Evolutionary conservation across 2,888 invertebrate species (phyloP).

Genomic region (Eudasyphora cyanicolor): DNA sequence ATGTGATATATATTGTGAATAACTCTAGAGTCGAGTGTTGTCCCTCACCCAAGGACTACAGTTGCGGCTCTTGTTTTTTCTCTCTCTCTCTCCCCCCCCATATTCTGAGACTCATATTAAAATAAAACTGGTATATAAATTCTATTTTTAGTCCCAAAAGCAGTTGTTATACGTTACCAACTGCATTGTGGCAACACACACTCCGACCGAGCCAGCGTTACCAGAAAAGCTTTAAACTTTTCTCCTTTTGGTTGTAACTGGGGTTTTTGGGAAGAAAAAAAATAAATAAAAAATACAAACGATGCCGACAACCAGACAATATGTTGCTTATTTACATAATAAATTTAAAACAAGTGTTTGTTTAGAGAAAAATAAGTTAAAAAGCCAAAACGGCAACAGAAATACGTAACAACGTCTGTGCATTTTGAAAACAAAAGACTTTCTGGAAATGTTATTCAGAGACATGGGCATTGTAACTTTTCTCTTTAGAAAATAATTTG

Average conservation of each 20-base stretch:
- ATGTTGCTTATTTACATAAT: slow-evolving; percentile 59
- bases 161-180: not conserved
- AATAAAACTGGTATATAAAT: not conserved
- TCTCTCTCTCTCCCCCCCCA: no score
- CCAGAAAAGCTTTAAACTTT: not conserved
- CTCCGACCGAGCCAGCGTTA: not conserved
- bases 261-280: not conserved
- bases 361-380: not conserved
- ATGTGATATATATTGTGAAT: slow-evolving; percentile 49
- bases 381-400: not conserved
- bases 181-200: not conserved
- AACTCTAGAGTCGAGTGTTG: slow-evolving; percentile 36
- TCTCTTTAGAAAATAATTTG: slow-evolving; percentile 20
- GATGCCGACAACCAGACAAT: slow-evolving; percentile 35
- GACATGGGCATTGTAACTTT: not conserved
- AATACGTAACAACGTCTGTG: not conserved
- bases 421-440: not conserved
- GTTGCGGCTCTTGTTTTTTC: not conserved
- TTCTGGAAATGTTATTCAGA: not conserved
- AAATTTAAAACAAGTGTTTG: slow-evolving; percentile 40
- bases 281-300: not conserved
- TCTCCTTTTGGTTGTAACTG: not conserved
- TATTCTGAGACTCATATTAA: no score
- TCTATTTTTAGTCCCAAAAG: not conserved
- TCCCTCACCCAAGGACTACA: no score